Conservation (phyloP, 2,888 invertebrate species). For the Endotricha flammealis region DNA sequence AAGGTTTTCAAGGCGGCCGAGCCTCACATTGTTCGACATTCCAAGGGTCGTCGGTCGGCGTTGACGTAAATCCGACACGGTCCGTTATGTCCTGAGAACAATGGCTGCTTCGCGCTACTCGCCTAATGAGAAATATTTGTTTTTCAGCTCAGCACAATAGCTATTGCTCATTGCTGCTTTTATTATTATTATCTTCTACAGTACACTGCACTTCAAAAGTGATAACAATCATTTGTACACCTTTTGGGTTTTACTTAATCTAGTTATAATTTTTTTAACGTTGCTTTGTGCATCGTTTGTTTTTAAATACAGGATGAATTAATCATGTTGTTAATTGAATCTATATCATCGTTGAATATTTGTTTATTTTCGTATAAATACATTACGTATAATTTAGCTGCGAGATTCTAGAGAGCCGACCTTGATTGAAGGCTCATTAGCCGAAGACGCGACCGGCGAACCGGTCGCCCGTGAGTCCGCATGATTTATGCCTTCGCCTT, state of each 20-base stretch:
- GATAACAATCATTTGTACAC: constrained; percentile 34
- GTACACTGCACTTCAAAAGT: constrained; percentile 41
- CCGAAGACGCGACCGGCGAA: constrained; percentile 48
- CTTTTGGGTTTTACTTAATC: constrained; percentile 9
- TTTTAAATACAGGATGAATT: no score
- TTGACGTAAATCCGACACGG: constrained; percentile 69
- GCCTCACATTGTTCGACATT: constrained; percentile 24
- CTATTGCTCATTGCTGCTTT: constrained; percentile 56
- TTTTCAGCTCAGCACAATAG: constrained; percentile 66
- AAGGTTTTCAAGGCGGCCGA: background rate
- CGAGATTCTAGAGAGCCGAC: constrained; percentile 50
- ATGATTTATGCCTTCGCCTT: constrained; percentile 70
- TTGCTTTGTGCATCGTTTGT: background rate
- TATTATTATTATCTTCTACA: constrained; percentile 55
- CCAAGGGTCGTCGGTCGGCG: constrained; percentile 54
- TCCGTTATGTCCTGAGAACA: constrained; percentile 73
- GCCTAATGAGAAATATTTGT: constrained; percentile 75
- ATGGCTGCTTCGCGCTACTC: constrained; percentile 65
- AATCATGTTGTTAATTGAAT: no score
- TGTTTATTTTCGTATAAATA: background rate
- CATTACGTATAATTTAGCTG: constrained; percentile 39
- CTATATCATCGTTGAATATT: no score
- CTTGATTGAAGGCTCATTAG: constrained; percentile 76
- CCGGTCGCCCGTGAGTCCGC: constrained; percentile 66
- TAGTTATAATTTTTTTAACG: constrained; percentile 14